A percentile compares a stretch with the other conserved stretches of the same genome.
Conservation (phyloP, 2,797 vertebrate species). For the Eurystomus glaucurus region DNA sequence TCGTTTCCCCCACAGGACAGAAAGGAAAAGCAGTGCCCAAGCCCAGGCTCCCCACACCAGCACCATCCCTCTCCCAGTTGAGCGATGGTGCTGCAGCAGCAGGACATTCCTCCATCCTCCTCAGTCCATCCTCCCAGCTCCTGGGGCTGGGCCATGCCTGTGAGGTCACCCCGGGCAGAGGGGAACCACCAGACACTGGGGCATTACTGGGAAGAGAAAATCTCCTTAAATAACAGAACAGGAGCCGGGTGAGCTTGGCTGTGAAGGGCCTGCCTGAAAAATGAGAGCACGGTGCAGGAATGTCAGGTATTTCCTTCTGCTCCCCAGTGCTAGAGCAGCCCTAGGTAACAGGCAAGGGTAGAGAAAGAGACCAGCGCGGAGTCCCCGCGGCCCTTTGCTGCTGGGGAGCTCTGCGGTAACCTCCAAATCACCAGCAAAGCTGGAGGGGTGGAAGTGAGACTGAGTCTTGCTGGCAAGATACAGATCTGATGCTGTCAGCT, state of each 20-base stretch:
- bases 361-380: not conserved
- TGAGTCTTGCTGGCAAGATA: not conserved
- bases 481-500: not conserved
- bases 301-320: constrained; percentile 55
- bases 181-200: not conserved
- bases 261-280: not conserved
- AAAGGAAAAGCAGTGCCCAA: not conserved
- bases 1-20: not conserved
- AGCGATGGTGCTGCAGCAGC: not conserved
- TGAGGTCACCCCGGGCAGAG: not conserved
- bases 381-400: not conserved
- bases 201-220: not conserved
- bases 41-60: not conserved
- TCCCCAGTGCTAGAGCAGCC: not conserved
- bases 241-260: not conserved
- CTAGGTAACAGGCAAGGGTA: not conserved
- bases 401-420: not conserved
- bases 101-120: not conserved
- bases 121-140: not conserved
- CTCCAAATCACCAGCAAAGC: not conserved
- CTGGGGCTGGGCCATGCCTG: not conserved
- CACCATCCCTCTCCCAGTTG: not conserved
- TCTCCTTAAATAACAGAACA: not conserved
- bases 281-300: constrained; percentile 56
- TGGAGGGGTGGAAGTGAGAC: not conserved